phyloP scores from a whole-genome alignment of 2,797 vertebrate species.

The Arnoldichthys spilopterus region DNA sequence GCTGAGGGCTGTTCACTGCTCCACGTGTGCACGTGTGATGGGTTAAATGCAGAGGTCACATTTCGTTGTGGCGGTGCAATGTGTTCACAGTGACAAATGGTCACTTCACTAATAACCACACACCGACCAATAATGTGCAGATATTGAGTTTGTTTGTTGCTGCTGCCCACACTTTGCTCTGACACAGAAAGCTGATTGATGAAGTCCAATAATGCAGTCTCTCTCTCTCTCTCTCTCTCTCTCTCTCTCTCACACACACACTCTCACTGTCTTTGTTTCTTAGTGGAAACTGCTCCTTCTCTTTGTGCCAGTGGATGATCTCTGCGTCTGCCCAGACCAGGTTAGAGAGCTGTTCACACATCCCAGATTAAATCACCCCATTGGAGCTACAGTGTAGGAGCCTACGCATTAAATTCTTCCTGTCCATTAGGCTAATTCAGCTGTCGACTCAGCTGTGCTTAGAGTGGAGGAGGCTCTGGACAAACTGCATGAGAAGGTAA shows the following conservation, averaged over 20 bases:
- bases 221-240: conserved; percentile 3
- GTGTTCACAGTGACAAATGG: no score
- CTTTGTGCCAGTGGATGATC: conserved; percentile 67
- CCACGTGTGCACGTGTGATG: no score
- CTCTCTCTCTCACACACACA: no score
- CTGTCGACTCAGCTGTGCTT: conserved; percentile 56
- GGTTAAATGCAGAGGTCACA: no score
- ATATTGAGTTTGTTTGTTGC: no score
- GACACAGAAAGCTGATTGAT: no score
- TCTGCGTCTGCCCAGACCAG: conserved; percentile 68
- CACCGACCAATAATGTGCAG: no score
- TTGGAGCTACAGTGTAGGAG: not conserved
- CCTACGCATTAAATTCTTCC: not conserved
- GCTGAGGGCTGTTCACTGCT: no score
- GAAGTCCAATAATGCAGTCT: not conserved
- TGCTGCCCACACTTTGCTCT: no score
- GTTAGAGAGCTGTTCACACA: conserved; percentile 58
- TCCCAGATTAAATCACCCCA: not conserved
- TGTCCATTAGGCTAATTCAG: conserved; percentile 57
- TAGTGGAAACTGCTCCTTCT: conserved; percentile 79
- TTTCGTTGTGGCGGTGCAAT: no score
- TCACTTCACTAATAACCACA: no score
- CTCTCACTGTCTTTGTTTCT: not conserved
- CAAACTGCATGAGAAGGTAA: conserved; percentile 69
- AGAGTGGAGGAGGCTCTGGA: conserved; percentile 69